Conservation (phyloP, 2,797 vertebrate genomes). For the Halcyon badia region DNA sequence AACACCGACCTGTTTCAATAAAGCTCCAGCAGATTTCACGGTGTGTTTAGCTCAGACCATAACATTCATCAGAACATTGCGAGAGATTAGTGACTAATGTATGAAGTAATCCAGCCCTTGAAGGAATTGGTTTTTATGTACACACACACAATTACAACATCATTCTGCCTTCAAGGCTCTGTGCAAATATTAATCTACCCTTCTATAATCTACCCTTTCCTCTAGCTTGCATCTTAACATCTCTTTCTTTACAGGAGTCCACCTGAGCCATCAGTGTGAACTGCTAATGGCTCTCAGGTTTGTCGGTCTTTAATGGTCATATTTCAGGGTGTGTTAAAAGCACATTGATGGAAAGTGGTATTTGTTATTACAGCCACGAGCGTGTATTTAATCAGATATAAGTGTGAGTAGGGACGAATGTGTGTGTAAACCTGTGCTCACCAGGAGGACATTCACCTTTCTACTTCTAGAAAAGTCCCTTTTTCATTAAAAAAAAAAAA, state of each 20-base stretch:
- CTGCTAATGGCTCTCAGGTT: neutral
- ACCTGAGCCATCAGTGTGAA: neutral
- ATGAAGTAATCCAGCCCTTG: conserved; percentile 70
- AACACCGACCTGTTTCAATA: conserved; percentile 1
- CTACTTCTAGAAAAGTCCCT: neutral
- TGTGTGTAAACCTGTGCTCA: neutral
- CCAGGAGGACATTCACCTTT: neutral
- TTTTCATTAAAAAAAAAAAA: neutral
- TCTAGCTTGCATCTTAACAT: neutral
- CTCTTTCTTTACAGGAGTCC: neutral
- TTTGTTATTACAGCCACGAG: neutral
- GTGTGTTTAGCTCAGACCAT: conserved; percentile 56
- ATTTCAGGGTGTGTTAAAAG: neutral
- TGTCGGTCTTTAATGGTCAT: neutral
- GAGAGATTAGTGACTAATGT: conserved; percentile 71
- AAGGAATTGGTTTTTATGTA: conserved; percentile 68
- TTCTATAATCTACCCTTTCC: neutral
- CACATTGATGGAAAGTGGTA: neutral
- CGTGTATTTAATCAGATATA: neutral
- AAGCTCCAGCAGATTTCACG: conserved; percentile 56
- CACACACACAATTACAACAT: conserved; percentile 35
- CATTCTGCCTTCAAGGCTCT: conserved; percentile 40
- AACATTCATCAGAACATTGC: conserved; percentile 56
- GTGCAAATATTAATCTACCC: conserved; percentile 3
- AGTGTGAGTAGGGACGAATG: neutral